These are phyloP conservation scores for Cephus spinipes DNA, from an alignment of 2,888 invertebrate species.

Conservation along the genomic window DNA sequence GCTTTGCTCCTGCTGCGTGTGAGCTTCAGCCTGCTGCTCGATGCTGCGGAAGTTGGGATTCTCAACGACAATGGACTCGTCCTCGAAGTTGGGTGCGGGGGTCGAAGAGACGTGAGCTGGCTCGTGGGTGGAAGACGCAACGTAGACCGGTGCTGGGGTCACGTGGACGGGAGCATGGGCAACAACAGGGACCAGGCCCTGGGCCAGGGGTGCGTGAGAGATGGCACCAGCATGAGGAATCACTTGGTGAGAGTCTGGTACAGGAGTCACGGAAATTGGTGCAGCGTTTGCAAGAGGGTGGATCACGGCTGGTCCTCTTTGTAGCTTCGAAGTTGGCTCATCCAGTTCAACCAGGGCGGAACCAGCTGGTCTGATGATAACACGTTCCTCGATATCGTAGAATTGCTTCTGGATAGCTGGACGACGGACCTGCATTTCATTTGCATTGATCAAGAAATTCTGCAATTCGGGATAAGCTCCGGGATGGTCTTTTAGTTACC, in stretches of 20 bases:
- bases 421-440: slow-evolving; percentile 66
- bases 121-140: slow-evolving; percentile 30
- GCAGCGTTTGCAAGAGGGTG: slow-evolving; percentile 47
- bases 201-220: slow-evolving; percentile 33
- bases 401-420: slow-evolving; percentile 75
- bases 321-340: slow-evolving; percentile 71
- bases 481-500: slow-evolving; percentile 35
- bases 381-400: slow-evolving; percentile 74
- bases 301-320: slow-evolving; percentile 67
- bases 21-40: slow-evolving; percentile 17
- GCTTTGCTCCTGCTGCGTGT: slow-evolving; percentile 19
- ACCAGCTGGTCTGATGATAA: slow-evolving; percentile 72
- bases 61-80: slow-evolving; percentile 59
- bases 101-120: slow-evolving; percentile 30
- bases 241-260: slow-evolving; percentile 36
- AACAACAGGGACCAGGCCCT: slow-evolving; percentile 31
- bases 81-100: slow-evolving; percentile 36
- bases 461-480: neutral
- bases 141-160: slow-evolving; percentile 27
- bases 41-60: slow-evolving; percentile 56
- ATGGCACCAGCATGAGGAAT: slow-evolving; percentile 36
- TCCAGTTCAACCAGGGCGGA: slow-evolving; percentile 73
- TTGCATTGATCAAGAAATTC: neutral
- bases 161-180: slow-evolving; percentile 37
- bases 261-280: slow-evolving; percentile 35